Base-by-base conservation (phyloP, 2,797 vertebrate genomes). In the Peromyscus melanophrys region DNA sequence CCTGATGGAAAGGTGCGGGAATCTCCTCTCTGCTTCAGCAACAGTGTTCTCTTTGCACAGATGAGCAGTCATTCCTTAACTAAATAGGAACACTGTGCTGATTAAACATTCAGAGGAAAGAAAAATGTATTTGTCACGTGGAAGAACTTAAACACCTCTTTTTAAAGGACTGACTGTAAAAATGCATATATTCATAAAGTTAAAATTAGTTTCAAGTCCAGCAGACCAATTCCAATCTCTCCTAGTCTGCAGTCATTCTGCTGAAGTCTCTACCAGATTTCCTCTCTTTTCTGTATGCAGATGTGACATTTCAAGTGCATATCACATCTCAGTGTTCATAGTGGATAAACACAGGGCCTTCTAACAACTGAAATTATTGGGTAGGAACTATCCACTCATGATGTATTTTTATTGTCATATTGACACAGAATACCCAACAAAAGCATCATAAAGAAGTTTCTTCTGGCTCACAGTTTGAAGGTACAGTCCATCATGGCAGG, bases 121-220 rank as follows among this genome's bases (percentile, higher is more conserved):
- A 95, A 97, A 91, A 61, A n/a, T 77, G 1, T 55, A 75, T 92
- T 96, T 90, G 57, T 78, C 71, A 87, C 43, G 55, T 49, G 63
- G 59, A 77, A 95, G 19, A 95, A 96, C 75, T 90, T 95, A 93
- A 90, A 90, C 95, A 89, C 34, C 89, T 69, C 19, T 87, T 89
- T 78, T 77, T 57, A 40, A 92, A 94, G 37, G 17, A 12, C 40
- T 88, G 61, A 88, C 80, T 61, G 27, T 37, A 82, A 96, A 94
- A 63, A n/a, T 92, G 37, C 31, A 46, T 90, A 46, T 96, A 93
- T 95, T 95, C 31, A 83, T 89, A 25, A 40, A 89, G 9, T 34
- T 85, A 83, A 92, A 94, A 86, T 96, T 90, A 92, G 31, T 88
- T 89, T 89, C 69, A 21, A 97, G 78, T 31, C 29, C 73, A 78